Evolutionary conservation across 2,113 vertebrate genomes (phyloP).

Genomic region (Channa maculata): DNA sequence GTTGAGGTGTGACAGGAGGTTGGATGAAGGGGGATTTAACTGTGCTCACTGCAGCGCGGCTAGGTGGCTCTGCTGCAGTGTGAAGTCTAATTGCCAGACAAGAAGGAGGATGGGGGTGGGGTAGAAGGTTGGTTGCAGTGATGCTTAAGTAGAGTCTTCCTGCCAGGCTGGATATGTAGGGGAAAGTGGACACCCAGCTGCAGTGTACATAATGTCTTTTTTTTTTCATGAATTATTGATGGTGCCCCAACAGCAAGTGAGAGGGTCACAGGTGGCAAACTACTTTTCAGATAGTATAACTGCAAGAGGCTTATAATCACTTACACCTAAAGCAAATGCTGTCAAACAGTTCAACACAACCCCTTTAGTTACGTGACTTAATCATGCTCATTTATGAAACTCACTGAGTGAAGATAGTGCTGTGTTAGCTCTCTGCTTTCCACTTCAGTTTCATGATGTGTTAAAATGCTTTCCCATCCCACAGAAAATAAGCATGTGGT

Average conservation of each 20-base stretch:
- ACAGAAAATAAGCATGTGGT: slow-evolving; percentile 51
- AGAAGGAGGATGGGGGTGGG: slow-evolving; percentile 60
- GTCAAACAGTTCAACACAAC: slow-evolving; percentile 6
- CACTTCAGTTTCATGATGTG: slow-evolving; percentile 19
- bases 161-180: slow-evolving; percentile 46
- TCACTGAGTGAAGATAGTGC: not conserved
- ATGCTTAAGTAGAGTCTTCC: slow-evolving; percentile 70
- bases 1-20: slow-evolving; percentile 48
- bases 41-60: slow-evolving; percentile 62
- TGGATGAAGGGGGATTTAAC: slow-evolving; percentile 58
- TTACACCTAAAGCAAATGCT: slow-evolving; percentile 26
- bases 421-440: not conserved
- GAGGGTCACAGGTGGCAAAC: slow-evolving; percentile 45
- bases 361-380: slow-evolving; percentile 12
- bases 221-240: slow-evolving; percentile 74
- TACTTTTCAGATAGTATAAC: slow-evolving; percentile 30
- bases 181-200: slow-evolving; percentile 40
- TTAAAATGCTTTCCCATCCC: slow-evolving; percentile 40
- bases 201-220: slow-evolving; percentile 61
- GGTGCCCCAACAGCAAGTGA: slow-evolving; percentile 52
- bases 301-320: slow-evolving; percentile 31
- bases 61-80: slow-evolving; percentile 76
- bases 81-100: slow-evolving; percentile 71
- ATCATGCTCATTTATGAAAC: not conserved
- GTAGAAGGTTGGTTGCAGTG: slow-evolving; percentile 64